Evolutionary conservation across 2,113 vertebrate species (phyloP).

Genomic region (Uria lomvia): DNA sequence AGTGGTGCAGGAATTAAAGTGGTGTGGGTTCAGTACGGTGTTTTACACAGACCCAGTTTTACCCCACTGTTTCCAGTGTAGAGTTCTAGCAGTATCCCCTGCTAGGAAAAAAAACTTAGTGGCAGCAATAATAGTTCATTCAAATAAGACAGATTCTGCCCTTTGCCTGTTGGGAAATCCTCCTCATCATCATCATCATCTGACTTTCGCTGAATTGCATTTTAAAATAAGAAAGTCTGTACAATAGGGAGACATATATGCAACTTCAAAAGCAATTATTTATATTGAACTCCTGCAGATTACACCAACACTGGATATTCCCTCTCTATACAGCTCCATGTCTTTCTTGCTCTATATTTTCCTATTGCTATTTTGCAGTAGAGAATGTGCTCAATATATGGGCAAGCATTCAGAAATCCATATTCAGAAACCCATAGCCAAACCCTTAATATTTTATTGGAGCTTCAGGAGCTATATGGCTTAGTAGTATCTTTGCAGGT

Average conservation of each 20-base stretch:
- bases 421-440: background rate
- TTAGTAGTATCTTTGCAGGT: background rate
- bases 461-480: background rate
- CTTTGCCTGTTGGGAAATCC: background rate
- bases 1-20: background rate
- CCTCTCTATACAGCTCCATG: background rate
- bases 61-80: background rate
- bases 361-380: background rate
- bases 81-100: background rate
- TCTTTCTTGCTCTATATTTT: background rate
- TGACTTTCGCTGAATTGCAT: background rate
- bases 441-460: background rate
- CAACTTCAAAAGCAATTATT: background rate
- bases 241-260: background rate
- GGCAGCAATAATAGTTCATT: background rate
- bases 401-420: background rate
- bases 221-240: background rate
- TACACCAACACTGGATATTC: background rate
- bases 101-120: background rate
- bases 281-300: background rate
- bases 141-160: background rate
- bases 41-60: background rate
- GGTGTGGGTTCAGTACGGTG: background rate
- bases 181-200: background rate
- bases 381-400: background rate